Conservation (phyloP, 53 echinoderm and acorn worm genomes). For the Echinometra lucunter region DNA sequence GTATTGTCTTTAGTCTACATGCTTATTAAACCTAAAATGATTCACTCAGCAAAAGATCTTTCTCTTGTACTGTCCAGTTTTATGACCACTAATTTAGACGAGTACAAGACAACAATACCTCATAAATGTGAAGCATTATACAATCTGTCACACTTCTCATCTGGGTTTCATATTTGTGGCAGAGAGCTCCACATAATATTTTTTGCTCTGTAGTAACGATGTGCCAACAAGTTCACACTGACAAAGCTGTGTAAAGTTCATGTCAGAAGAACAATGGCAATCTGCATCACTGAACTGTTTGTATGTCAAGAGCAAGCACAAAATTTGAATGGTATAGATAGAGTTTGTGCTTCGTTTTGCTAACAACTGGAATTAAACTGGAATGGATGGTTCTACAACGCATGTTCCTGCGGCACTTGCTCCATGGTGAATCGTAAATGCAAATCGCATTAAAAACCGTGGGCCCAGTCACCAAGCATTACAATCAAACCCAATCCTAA, state of each 20-base stretch:
- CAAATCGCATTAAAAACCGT: too few species aligned
- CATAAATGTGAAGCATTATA: background rate
- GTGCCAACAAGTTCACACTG: background rate
- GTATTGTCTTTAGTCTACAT: too few species aligned
- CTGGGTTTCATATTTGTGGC: background rate
- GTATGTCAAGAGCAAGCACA: background rate
- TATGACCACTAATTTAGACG: background rate
- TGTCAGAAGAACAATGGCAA: background rate
- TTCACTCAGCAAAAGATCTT: background rate
- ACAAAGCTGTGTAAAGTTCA: conserved; percentile 11
- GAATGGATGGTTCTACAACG: too few species aligned
- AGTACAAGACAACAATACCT: background rate
- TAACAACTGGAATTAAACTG: background rate
- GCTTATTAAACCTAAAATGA: too few species aligned
- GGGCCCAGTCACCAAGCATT: too few species aligned
- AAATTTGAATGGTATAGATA: background rate
- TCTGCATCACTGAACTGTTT: background rate
- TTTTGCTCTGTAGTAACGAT: background rate
- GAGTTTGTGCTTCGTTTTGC: background rate
- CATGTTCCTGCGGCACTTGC: too few species aligned
- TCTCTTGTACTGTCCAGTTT: background rate
- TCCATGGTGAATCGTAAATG: too few species aligned
- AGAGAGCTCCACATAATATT: background rate
- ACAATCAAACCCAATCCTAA: too few species aligned
- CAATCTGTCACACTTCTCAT: background rate